A percentile compares a stretch with the other conserved stretches of the same genome.
phyloP scores from a whole-genome alignment of 1,140 invertebrate genomes.

The Drosophila sechellia region DNA sequence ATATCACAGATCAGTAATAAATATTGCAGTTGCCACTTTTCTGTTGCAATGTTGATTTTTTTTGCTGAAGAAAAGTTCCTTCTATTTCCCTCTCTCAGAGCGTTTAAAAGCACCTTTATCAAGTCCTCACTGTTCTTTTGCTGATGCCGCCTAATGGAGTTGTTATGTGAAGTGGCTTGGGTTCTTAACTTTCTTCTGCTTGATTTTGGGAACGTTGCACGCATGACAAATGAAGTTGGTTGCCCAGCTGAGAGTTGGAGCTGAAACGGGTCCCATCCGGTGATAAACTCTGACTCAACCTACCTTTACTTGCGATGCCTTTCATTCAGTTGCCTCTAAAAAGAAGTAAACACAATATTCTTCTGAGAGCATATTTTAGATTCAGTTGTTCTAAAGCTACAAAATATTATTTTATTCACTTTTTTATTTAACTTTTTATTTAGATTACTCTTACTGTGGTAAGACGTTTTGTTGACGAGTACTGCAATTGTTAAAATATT shows the following conservation, averaged over 20 bases:
- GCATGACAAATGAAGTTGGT: slow-evolving; percentile 57
- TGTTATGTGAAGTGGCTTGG: slow-evolving; percentile 45
- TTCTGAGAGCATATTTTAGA: background rate
- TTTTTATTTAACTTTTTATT: slow-evolving; percentile 1
- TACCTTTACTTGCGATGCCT: slow-evolving; percentile 14
- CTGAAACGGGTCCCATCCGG: slow-evolving; percentile 31
- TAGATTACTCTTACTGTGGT: slow-evolving; percentile 5
- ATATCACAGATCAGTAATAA: too few species aligned
- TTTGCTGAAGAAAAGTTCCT: too few species aligned
- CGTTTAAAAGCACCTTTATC: background rate
- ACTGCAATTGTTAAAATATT: slow-evolving; percentile 59
- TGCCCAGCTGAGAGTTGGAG: slow-evolving; percentile 23
- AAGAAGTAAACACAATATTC: background rate
- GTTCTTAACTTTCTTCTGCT: slow-evolving; percentile 22
- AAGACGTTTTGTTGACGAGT: slow-evolving; percentile 26
- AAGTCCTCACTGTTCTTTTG: slow-evolving; percentile 17
- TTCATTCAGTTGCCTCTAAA: background rate
- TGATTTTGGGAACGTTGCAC: slow-evolving; percentile 46
- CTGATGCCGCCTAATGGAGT: slow-evolving; percentile 55
- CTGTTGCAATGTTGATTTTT: too few species aligned
- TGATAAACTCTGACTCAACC: slow-evolving; percentile 29
- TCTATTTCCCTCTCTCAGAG: background rate
- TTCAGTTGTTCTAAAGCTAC: background rate
- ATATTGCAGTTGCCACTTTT: too few species aligned
- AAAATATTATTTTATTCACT: background rate